phyloP scores from a whole-genome alignment of 2,888 invertebrate species.

The Synanthedon andrenaeformis region DNA sequence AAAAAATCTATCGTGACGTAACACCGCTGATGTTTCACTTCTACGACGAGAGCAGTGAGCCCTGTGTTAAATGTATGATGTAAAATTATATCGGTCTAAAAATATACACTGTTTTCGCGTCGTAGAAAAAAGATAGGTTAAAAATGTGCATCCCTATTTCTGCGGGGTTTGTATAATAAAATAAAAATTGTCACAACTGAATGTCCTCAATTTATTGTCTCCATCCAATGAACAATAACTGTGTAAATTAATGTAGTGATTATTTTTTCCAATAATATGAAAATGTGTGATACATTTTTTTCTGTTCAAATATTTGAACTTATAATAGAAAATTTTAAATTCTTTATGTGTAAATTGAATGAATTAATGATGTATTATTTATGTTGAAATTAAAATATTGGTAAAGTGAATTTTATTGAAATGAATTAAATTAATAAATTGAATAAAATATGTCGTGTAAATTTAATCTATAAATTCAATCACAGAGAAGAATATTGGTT shows the following conservation, averaged over 20 bases:
- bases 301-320: conserved; percentile 20
- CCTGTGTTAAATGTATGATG: too few relatives aligned
- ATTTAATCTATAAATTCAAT: too few relatives aligned
- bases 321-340: conserved; percentile 25
- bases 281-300: conserved; percentile 25
- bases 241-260: conserved; percentile 26
- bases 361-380: too few relatives aligned
- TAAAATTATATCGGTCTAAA: conserved; percentile 20
- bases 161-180: background rate
- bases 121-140: conserved; percentile 40
- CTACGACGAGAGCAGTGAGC: too few relatives aligned
- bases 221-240: conserved; percentile 67
- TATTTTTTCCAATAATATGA: conserved; percentile 10
- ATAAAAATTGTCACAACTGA: conserved; percentile 27
- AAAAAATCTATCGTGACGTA: conserved; percentile 35
- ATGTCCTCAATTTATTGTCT: conserved; percentile 59
- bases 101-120: conserved; percentile 28
- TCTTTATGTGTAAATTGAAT: too few relatives aligned
- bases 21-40: background rate
- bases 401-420: too few relatives aligned
- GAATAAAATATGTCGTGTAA: too few relatives aligned
- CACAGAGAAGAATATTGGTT: too few relatives aligned
- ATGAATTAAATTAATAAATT: too few relatives aligned
- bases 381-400: too few relatives aligned
- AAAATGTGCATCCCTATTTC: conserved; percentile 26